Percentiles rank a stretch among this genome's conserved stretches.
These are phyloP conservation scores for Albula glossodonta DNA, from an alignment of 2,113 vertebrate species.

Conservation along the genomic window DNA sequence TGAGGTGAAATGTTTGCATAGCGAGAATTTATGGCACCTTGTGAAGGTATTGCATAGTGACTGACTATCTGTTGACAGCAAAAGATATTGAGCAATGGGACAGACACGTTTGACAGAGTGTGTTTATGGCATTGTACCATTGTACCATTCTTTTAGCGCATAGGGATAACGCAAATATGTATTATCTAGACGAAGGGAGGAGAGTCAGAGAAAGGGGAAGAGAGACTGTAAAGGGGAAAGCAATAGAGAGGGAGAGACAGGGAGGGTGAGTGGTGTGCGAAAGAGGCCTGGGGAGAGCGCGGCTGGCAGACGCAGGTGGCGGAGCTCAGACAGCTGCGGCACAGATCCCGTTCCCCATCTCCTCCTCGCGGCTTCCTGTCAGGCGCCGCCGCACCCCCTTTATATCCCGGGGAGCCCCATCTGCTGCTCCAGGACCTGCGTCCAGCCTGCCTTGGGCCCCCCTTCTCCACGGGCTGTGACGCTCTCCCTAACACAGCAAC, in stretches of 20 bases:
- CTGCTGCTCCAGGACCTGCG: constrained; percentile 58
- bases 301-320: constrained; percentile 62
- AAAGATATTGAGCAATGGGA: not conserved
- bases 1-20: not conserved
- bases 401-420: constrained; percentile 60
- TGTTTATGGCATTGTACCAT: not conserved
- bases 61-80: not conserved
- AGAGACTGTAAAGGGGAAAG: not conserved
- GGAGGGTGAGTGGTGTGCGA: not conserved
- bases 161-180: not conserved
- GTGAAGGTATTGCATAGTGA: not conserved
- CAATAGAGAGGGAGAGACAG: not conserved
- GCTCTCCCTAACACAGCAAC: not conserved
- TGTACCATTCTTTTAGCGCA: not conserved
- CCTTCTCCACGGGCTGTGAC: constrained; percentile 42
- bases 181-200: not conserved
- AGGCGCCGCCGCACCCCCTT: constrained; percentile 60
- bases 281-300: constrained; percentile 23
- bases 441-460: constrained; percentile 26
- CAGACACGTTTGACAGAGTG: not conserved
- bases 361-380: constrained; percentile 60
- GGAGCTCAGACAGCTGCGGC: constrained; percentile 67
- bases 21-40: not conserved
- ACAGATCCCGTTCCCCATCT: constrained; percentile 61
- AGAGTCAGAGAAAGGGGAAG: not conserved